phyloP scores from a whole-genome alignment of 2,113 vertebrate species.

The Mohoua ochrocephala region DNA sequence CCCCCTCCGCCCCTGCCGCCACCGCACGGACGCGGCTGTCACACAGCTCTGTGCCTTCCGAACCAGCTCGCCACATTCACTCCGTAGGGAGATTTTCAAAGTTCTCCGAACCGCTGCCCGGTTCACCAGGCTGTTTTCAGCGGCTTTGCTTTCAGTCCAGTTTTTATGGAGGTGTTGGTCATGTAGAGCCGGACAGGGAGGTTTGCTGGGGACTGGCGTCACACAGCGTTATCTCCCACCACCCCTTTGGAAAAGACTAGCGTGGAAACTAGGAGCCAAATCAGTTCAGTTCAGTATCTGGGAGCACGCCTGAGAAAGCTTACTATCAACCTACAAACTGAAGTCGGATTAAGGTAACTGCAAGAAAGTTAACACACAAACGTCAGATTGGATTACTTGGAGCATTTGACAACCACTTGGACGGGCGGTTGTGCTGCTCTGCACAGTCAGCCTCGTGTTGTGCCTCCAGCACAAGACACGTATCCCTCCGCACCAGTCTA shows the following conservation, averaged over 20 bases:
- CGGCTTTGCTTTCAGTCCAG: neutral
- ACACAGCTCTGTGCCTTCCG: rapidly evolving
- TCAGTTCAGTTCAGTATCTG: neutral
- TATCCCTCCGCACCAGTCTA: neutral
- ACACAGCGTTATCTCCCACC: neutral
- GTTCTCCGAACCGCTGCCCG: neutral
- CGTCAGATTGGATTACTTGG: neutral
- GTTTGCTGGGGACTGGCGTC: neutral
- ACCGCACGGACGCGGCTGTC: neutral
- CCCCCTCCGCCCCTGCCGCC: rapidly evolving
- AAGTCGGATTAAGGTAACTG: neutral
- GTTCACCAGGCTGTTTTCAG: neutral
- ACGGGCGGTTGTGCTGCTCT: neutral
- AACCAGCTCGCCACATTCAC: neutral
- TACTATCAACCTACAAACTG: neutral
- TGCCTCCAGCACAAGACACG: neutral
- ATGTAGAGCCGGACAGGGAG: rapidly evolving
- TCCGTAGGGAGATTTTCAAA: neutral
- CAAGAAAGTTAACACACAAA: neutral
- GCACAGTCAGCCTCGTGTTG: neutral
- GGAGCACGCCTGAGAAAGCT: neutral
- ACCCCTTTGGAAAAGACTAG: neutral
- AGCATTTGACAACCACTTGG: neutral
- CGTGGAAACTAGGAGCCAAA: neutral
- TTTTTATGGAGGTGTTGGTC: neutral